Evolutionary conservation across 2,113 vertebrate species (phyloP).

Genomic region (Myanophis thanlyinensis): DNA sequence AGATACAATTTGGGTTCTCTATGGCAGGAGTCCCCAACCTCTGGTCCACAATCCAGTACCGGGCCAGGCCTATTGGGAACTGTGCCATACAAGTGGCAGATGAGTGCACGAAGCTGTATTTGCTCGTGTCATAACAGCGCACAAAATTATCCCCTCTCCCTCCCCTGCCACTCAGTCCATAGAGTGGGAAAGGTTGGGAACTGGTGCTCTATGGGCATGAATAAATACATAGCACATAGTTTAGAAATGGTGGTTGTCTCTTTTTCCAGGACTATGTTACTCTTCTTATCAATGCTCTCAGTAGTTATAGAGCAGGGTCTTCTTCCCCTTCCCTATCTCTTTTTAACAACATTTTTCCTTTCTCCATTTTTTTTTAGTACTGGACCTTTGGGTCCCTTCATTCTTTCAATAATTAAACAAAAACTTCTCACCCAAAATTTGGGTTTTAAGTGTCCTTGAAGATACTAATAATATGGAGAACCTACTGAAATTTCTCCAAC

Average conservation of each 20-base stretch:
- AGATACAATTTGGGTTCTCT: too few species aligned
- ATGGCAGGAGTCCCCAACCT: too few species aligned
- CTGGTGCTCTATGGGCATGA: neutral
- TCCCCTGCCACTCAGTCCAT: too few species aligned
- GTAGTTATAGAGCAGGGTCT: neutral
- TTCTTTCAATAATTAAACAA: too few species aligned
- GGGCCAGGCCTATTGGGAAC: too few species aligned
- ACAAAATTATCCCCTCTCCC: too few species aligned
- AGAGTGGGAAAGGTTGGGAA: too few species aligned
- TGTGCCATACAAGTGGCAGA: too few species aligned
- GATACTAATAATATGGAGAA: neutral
- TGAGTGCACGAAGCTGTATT: too few species aligned
- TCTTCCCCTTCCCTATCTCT: neutral
- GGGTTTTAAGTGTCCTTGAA: neutral
- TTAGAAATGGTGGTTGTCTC: neutral
- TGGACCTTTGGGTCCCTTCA: too few species aligned
- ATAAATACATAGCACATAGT: neutral
- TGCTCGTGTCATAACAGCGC: too few species aligned
- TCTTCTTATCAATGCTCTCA: neutral
- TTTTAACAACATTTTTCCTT: neutral
- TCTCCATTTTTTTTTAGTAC: too few species aligned
- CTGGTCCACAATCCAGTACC: accelerated
- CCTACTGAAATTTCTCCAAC: neutral
- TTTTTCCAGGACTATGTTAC: neutral
- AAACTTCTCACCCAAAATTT: neutral